Evolutionary conservation across 2,888 invertebrate species (phyloP).

Genomic region (Acrobasis consociella): DNA sequence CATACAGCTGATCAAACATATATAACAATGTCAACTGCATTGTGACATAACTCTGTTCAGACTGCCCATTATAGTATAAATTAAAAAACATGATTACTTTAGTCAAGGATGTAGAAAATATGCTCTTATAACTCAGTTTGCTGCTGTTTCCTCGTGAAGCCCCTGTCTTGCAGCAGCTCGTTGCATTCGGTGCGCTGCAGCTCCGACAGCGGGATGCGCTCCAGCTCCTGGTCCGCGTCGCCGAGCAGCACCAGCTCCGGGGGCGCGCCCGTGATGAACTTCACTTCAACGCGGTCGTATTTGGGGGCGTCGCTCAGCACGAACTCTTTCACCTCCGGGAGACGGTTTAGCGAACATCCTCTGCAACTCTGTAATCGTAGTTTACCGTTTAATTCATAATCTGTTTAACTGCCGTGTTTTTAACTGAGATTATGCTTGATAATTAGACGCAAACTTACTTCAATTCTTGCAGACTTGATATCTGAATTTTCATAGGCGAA

Average conservation of each 20-base stretch:
- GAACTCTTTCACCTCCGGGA: conserved; percentile 86
- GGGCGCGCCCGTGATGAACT: conserved; percentile 85
- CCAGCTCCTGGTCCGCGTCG: conserved; percentile 82
- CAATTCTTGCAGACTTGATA: conserved; percentile 70
- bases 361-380: conserved; percentile 85
- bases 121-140: conserved; percentile 71
- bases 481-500: conserved; percentile 57
- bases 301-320: conserved; percentile 86
- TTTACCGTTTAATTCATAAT: background rate
- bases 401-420: too few species aligned
- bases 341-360: conserved; percentile 86
- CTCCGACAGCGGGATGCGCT: conserved; percentile 82
- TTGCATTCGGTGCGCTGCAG: conserved; percentile 86
- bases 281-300: conserved; percentile 84
- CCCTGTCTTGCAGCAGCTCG: conserved; percentile 82
- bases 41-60: too few species aligned
- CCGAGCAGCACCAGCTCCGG: conserved; percentile 85
- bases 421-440: background rate
- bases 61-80: background rate
- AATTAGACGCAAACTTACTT: conserved; percentile 50
- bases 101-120: conserved; percentile 26
- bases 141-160: conserved; percentile 76
- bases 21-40: too few species aligned
- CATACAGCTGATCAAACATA: too few species aligned
- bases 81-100: background rate